Evolutionary conservation across 2,888 invertebrate genomes (phyloP), one percentile per base, ranked within the genome.

Genomic region (Hybos culiciformis): DNA sequence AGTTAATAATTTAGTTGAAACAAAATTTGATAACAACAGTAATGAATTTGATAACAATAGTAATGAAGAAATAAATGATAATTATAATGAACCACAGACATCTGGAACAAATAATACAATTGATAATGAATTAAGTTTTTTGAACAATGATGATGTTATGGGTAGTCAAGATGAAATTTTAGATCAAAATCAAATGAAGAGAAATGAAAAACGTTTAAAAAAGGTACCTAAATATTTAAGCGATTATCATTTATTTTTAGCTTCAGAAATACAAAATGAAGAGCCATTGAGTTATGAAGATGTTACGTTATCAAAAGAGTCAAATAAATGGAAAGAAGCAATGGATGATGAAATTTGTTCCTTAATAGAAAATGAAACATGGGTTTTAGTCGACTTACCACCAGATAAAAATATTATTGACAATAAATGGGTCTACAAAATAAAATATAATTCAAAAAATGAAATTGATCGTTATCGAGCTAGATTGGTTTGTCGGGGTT

Each of bases 361-460:
- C 11, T 31, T 51, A 23, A 20, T 40, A 9, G 43, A 44, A 36
- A 49, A 50, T 41, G 21, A 49, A 12, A 49, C 51, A 8, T 51
- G 50, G 49, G 24, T 32, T 23, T 41, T 54, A 15, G 37, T 39
- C n/a, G 37, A 47, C 3, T 20, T 49, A 34, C n/a, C n/a, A n/a
- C n/a, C n/a, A n/a, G n/a, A n/a, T n/a, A n/a, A n/a, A n/a, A n/a
- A n/a, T n/a, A n/a, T n/a, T n/a, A n/a, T n/a, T n/a, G 52, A 50
- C 8, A 23, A 29, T 14, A 53, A 51, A 36, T 57, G 56, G 54
- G 51, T 55, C 3, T 54, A 48, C 37, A 54, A 53, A 44, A 38
- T 48, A 1, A 58, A 57, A 44, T 32, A 45, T 24, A 45, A 50
- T 23, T 34, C 44, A 32, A 39, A 49, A 23, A 53, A 53, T 41